Evolutionary conservation across 2,888 invertebrate species (phyloP), one percentile per base, ranked within the genome.

Genomic region (Steromphala cineraria): DNA sequence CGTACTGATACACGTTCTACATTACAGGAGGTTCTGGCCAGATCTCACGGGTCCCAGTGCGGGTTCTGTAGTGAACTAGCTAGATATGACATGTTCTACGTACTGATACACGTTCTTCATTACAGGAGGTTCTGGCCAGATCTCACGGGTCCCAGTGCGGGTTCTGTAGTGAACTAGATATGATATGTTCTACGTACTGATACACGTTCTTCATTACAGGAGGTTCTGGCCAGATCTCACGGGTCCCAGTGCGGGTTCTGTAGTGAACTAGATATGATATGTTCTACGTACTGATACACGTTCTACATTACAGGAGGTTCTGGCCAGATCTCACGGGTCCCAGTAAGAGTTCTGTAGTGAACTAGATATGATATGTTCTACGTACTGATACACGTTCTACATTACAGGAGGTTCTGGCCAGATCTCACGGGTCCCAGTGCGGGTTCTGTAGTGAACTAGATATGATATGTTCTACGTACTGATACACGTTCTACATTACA

Each of bases 191-290:
- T 46, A n/a, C 46, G 4, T 13, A 46, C 1, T 46, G 46, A 46
- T 67, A 55, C 55, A n/a, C 56, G n/a, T 46, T 46, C 46, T 10
- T 4, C 46, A 46, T 79, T 82, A 0, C 80, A 91, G 90, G 89
- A 90, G 78, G 80, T 97, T 85, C 95, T 98, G 85, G 98, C 97
- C 0, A 96, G 97, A 94, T 95, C 97, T 0, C 98, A 98, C 91
- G 98, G 98, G 0, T 97, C 98, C 0, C 98, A 98, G 93, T 98
- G 98, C 92, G 98, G 98, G 0, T 98, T 97, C 93, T 98, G 98
- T 89, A 98, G 46, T 46, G 46, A 46, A 46, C 10, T 46, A 46
- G 10, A 46, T 46, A 10, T 46, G 46, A 46, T 10, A 4, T 46
- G 46, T 46, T 46, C 10, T 46, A n/a, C 46, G 4, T 13, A 46